Percentiles rank a stretch among this genome's conserved stretches.
phyloP scores from a whole-genome alignment of 2,113 vertebrate genomes.

The Myrmophylax atrothorax region DNA sequence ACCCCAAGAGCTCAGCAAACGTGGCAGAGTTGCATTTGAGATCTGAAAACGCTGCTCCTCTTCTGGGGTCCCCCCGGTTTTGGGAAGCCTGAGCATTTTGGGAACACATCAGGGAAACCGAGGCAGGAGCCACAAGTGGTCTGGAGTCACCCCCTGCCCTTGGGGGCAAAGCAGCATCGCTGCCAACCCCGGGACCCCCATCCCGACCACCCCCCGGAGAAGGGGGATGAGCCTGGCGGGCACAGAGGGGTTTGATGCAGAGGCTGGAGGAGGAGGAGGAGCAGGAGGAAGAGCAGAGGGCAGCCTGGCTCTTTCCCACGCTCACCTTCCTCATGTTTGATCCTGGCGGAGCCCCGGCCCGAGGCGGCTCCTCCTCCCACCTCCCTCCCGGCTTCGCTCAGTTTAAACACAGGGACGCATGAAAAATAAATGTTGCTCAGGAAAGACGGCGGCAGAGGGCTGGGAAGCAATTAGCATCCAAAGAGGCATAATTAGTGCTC shows the following conservation, averaged over 20 bases:
- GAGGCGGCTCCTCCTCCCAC: neutral
- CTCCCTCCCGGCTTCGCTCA: neutral
- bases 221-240: neutral
- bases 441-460: conserved; percentile 53
- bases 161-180: neutral
- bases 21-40: neutral
- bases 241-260: neutral
- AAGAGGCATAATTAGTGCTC: conserved; percentile 72
- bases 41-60: neutral
- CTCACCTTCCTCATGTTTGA: neutral
- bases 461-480: conserved; percentile 72
- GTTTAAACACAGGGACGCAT: conserved; percentile 55
- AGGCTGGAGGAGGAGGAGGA: neutral
- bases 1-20: neutral
- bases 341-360: neutral
- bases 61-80: neutral
- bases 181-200: accelerated
- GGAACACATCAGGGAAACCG: neutral
- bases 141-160: neutral
- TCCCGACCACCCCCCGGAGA: neutral
- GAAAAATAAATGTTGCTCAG: conserved; percentile 60
- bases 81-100: accelerated
- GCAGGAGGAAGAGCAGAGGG: neutral
- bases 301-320: neutral
- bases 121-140: neutral